phyloP scores from a whole-genome alignment of 2,888 invertebrate species.

The Sinopyrophorus schimmeli region DNA sequence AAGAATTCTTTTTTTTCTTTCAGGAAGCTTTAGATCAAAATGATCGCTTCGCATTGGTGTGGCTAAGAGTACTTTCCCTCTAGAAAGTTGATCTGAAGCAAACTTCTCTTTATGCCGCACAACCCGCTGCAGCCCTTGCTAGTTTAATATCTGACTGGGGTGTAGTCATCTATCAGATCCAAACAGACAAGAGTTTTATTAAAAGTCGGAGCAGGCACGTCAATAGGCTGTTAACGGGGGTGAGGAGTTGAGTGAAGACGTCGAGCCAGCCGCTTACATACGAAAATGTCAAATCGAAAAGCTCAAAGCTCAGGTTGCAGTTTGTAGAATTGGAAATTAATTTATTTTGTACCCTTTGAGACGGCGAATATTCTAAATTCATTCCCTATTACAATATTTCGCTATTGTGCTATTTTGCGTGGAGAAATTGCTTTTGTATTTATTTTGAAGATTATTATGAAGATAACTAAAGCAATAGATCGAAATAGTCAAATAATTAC shows the following conservation, averaged over 20 bases:
- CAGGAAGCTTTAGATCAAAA: conserved; percentile 21
- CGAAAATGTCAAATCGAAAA: conserved; percentile 20
- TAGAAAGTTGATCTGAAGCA: conserved; percentile 48
- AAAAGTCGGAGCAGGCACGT: conserved; percentile 58
- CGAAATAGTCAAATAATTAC: too few relatives aligned
- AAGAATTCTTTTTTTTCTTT: conserved; percentile 14
- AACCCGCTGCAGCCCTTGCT: conserved; percentile 32
- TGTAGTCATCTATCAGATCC: conserved; percentile 61
- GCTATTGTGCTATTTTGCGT: too few relatives aligned
- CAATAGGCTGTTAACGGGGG: conserved; percentile 49
- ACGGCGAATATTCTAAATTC: too few relatives aligned
- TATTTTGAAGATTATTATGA: too few relatives aligned
- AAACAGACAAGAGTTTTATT: conserved; percentile 62
- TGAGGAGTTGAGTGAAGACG: conserved; percentile 30
- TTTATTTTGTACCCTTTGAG: too few relatives aligned
- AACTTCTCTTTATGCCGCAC: conserved; percentile 36
- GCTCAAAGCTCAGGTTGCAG: conserved; percentile 4
- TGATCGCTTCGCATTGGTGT: conserved; percentile 24
- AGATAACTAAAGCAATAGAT: too few relatives aligned
- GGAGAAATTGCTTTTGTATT: too few relatives aligned
- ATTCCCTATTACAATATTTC: too few relatives aligned
- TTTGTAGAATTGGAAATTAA: background rate
- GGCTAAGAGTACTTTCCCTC: conserved; percentile 43
- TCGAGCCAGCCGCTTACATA: conserved; percentile 25
- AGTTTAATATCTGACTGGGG: conserved; percentile 59